A percentile compares a stretch with the other conserved stretches of the same genome.
Conservation (phyloP, 2,797 vertebrate species). For the Amniataba percoides region DNA sequence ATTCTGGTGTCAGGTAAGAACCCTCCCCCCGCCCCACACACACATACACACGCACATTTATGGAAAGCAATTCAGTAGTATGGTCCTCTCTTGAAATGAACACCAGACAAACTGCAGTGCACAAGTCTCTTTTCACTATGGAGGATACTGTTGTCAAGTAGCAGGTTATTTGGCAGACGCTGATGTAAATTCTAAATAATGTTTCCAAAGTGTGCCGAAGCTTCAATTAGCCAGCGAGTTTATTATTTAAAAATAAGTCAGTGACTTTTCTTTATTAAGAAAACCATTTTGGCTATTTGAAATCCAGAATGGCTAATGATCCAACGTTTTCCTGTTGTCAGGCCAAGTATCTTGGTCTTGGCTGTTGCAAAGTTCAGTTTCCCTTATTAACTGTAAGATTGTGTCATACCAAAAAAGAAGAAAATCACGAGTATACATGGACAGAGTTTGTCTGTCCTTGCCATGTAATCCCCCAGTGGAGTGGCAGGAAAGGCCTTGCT, state of each 20-base stretch:
- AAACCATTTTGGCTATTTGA: neutral
- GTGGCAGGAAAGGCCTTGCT: slow-evolving; percentile 52
- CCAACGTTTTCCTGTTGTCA: too few species aligned
- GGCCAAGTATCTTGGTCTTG: neutral
- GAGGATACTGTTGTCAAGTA: neutral
- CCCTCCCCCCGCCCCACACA: neutral
- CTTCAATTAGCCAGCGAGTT: neutral
- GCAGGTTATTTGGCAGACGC: neutral
- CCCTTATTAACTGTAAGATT: neutral
- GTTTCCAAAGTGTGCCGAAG: neutral
- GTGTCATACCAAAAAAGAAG: neutral
- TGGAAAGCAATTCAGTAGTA: neutral
- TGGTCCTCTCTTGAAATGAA: neutral
- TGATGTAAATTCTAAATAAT: neutral
- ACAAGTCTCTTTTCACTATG: neutral
- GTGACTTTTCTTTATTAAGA: neutral
- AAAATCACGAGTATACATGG: neutral
- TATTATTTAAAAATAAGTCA: neutral
- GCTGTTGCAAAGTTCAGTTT: slow-evolving; percentile 13
- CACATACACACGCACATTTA: too few species aligned
- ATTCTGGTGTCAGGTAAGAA: slow-evolving; percentile 97
- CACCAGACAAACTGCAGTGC: neutral
- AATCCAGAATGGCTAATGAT: neutral
- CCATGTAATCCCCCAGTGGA: slow-evolving; percentile 42
- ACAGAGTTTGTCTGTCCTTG: slow-evolving; percentile 16